Conservation (phyloP, 2,797 vertebrate genomes). For the Acanthiza pusilla region DNA sequence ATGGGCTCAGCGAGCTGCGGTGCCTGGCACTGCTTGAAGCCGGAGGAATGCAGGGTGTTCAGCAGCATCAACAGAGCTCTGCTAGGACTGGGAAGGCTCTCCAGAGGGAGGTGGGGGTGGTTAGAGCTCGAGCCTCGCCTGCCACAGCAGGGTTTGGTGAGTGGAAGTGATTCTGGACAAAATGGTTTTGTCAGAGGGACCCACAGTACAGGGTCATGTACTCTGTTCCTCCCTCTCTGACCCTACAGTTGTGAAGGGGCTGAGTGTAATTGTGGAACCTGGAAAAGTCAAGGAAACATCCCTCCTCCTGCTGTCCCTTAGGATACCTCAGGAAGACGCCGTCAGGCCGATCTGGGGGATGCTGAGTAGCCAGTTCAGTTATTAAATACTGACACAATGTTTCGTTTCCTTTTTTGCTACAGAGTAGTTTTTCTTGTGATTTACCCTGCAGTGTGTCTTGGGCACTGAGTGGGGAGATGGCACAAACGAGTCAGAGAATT, state of each 20-base stretch:
- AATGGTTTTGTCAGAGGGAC: neutral
- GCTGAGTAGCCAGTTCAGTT: neutral
- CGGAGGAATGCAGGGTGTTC: conserved; percentile 13
- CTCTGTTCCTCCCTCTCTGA: neutral
- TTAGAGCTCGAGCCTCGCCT: neutral
- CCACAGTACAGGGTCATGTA: neutral
- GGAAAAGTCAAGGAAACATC: neutral
- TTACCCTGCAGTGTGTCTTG: rapidly evolving
- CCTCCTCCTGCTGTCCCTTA: neutral
- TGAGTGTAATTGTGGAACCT: neutral
- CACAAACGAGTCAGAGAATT: neutral
- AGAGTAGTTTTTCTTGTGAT: neutral
- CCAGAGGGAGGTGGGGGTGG: neutral
- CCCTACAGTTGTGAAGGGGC: neutral
- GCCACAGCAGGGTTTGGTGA: neutral
- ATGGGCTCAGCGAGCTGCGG: conserved; percentile 14
- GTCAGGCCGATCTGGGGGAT: neutral
- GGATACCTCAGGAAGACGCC: neutral
- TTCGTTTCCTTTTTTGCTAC: neutral
- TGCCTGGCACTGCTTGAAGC: conserved; percentile 70
- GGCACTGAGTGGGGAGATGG: neutral
- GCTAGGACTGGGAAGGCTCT: neutral
- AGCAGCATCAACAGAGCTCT: neutral
- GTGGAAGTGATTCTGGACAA: neutral
- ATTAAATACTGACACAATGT: neutral